These are phyloP conservation scores for Vultur gryphus DNA, from an alignment of 2,797 vertebrate genomes.

Conservation along the genomic window DNA sequence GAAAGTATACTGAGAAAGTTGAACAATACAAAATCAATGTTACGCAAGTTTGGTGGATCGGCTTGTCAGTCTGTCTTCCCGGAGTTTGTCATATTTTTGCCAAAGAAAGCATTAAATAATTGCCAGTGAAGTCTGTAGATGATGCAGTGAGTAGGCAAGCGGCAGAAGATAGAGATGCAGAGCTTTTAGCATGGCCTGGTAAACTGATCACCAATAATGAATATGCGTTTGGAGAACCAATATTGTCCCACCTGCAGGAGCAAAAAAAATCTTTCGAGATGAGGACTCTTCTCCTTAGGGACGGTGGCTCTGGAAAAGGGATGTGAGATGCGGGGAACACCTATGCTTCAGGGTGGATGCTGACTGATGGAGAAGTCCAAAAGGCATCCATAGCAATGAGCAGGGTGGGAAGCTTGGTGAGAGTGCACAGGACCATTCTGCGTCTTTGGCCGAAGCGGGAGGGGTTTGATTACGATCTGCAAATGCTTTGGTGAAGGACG, in stretches of 20 bases:
- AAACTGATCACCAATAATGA: accelerated
- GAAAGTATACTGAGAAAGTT: not conserved
- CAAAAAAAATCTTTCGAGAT: not conserved
- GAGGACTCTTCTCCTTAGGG: not conserved
- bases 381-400: not conserved
- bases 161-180: not conserved
- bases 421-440: not conserved
- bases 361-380: not conserved
- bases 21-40: not conserved
- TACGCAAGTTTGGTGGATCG: not conserved
- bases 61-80: not conserved
- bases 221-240: not conserved
- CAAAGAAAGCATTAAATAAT: not conserved
- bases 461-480: not conserved
- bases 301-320: not conserved
- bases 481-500: not conserved
- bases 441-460: not conserved
- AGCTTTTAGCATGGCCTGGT: not conserved
- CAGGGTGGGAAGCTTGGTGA: not conserved
- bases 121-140: not conserved
- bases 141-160: not conserved
- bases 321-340: not conserved
- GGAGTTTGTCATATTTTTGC: not conserved
- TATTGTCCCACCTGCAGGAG: not conserved
- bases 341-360: accelerated